These are phyloP conservation scores for Rhagophthalmus giganteus DNA, from an alignment of 2,888 invertebrate genomes.

Conservation along the genomic window DNA sequence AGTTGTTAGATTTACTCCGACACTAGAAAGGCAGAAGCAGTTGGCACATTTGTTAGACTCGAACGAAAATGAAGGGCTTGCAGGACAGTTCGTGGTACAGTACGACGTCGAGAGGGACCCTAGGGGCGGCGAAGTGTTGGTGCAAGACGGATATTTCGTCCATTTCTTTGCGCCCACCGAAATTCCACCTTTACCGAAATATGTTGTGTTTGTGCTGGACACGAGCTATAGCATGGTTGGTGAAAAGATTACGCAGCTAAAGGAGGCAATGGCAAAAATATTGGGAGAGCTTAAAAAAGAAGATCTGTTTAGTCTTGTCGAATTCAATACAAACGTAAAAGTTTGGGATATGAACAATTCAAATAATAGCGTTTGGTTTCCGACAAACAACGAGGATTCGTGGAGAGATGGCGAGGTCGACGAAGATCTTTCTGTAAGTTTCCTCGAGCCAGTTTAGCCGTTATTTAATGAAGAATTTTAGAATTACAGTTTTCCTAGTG, in stretches of 20 bases:
- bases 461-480: slow-evolving; percentile 22
- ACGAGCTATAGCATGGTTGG: slow-evolving; percentile 76
- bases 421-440: no score
- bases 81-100: slow-evolving; percentile 70
- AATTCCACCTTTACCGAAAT: slow-evolving; percentile 63
- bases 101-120: slow-evolving; percentile 67
- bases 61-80: slow-evolving; percentile 56
- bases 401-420: background rate
- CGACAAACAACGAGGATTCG: background rate
- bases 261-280: slow-evolving; percentile 69
- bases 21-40: slow-evolving; percentile 61
- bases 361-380: slow-evolving; percentile 47
- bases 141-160: no score
- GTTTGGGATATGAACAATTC: slow-evolving; percentile 61
- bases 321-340: slow-evolving; percentile 61
- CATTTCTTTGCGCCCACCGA: slow-evolving; percentile 72
- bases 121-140: slow-evolving; percentile 62
- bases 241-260: slow-evolving; percentile 66
- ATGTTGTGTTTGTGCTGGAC: slow-evolving; percentile 74
- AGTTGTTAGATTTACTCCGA: slow-evolving; percentile 61
- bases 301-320: slow-evolving; percentile 70
- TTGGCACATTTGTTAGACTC: slow-evolving; percentile 53
- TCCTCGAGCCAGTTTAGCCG: background rate
- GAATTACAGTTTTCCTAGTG: slow-evolving; percentile 53
- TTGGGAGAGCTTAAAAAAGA: slow-evolving; percentile 62